Evolutionary conservation across 64 coral and sea anemone species (phyloP).

Genomic region (Exaiptasia diaphana): DNA sequence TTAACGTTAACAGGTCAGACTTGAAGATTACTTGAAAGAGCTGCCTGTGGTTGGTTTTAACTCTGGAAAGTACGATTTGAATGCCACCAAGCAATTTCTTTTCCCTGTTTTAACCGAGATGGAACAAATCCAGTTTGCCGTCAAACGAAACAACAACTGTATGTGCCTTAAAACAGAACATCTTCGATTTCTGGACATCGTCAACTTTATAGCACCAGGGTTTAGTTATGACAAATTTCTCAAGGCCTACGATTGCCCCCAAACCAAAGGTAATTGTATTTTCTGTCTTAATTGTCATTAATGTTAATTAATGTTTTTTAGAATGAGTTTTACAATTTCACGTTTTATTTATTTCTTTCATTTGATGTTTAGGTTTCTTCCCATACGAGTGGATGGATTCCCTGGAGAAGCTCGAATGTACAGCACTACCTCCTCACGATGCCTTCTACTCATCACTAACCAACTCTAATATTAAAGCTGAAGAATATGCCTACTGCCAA

Average conservation of each 20-base stretch:
- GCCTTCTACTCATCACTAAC: conserved; percentile 6
- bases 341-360: neutral
- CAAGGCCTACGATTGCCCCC: conserved; percentile 32
- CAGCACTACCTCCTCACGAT: neutral
- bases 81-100: neutral
- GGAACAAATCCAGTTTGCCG: neutral
- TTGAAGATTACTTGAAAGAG: conserved; percentile 7
- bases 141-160: conserved; percentile 25
- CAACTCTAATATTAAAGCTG: neutral
- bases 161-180: conserved; percentile 6
- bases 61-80: conserved; percentile 23
- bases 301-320: neutral
- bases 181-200: conserved; percentile 16
- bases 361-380: neutral
- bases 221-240: conserved; percentile 27
- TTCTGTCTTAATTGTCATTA: too few relatives aligned
- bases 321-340: neutral
- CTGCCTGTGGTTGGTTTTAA: conserved; percentile 42
- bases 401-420: neutral
- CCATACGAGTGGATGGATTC: conserved; percentile 16
- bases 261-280: conserved; percentile 9
- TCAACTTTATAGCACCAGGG: conserved; percentile 27
- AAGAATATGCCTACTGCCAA: conserved; percentile 26
- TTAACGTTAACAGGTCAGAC: too few relatives aligned
- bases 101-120: conserved; percentile 24